phyloP scores from a whole-genome alignment of 2,888 invertebrate genomes.

The Torymus aiolomorphi region DNA sequence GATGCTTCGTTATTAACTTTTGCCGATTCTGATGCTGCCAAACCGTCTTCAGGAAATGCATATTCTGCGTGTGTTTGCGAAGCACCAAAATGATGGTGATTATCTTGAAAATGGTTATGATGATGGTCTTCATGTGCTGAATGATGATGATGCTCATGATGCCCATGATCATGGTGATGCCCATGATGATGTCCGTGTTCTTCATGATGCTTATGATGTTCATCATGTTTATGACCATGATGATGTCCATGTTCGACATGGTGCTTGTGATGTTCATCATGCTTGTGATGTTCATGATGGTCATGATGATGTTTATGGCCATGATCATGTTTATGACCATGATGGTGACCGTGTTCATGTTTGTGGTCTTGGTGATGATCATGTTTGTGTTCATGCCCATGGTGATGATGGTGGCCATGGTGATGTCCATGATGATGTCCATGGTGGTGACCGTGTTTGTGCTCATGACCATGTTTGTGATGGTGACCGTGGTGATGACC shows the following conservation, averaged over 20 bases:
- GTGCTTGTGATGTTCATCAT: constrained; percentile 40
- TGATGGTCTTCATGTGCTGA: constrained; percentile 19
- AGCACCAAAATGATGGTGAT: constrained; percentile 48
- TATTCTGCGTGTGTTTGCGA: constrained; percentile 42
- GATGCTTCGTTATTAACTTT: constrained; percentile 23
- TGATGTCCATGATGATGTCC: constrained; percentile 50
- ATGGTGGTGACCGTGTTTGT: constrained; percentile 45
- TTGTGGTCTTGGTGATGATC: constrained; percentile 45
- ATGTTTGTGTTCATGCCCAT: constrained; percentile 43
- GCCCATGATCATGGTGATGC: constrained; percentile 34
- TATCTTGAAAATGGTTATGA: constrained; percentile 21
- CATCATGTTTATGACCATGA: constrained; percentile 45
- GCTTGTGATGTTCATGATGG: constrained; percentile 47
- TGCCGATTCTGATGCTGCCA: constrained; percentile 28
- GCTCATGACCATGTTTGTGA: constrained; percentile 41
- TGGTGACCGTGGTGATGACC: constrained; percentile 45
- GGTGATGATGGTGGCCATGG: constrained; percentile 41
- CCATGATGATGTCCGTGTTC: constrained; percentile 35
- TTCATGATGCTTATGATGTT: constrained; percentile 40
- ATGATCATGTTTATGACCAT: constrained; percentile 48
- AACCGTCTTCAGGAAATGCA: constrained; percentile 37
- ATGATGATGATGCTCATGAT: constrained; percentile 33
- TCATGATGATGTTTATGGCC: constrained; percentile 46
- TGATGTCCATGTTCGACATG: constrained; percentile 35
- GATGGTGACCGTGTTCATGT: constrained; percentile 41